These are phyloP conservation scores for Protobothrops flavoviridis DNA, from an alignment of 2,113 vertebrate species.

Conservation along the genomic window DNA sequence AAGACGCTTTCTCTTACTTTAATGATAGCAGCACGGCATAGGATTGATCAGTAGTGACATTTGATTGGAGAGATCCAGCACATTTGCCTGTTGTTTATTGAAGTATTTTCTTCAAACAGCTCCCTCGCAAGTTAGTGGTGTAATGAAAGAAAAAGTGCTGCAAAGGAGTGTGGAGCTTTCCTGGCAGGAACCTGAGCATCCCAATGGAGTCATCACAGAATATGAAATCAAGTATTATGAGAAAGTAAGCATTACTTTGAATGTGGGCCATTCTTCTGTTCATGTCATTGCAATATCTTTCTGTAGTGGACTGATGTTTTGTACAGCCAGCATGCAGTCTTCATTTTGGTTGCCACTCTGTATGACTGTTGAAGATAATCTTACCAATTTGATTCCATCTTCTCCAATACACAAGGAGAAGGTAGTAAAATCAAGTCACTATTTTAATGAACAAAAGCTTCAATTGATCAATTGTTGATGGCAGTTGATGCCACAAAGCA, in stretches of 20 bases:
- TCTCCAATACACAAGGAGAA: neutral
- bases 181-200: conserved; percentile 97
- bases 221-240: conserved; percentile 99
- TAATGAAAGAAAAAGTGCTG: conserved; percentile 93
- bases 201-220: conserved; percentile 98
- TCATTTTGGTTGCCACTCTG: neutral
- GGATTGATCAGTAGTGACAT: conserved; percentile 72
- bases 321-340: neutral
- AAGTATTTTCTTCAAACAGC: conserved; percentile 83
- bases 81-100: conserved; percentile 76
- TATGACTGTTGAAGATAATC: neutral
- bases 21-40: conserved; percentile 74
- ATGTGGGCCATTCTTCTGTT: conserved; percentile 31
- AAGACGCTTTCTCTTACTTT: conserved; percentile 75
- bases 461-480: neutral
- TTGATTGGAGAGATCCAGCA: conserved; percentile 69
- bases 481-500: neutral
- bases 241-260: conserved; percentile 83
- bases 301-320: conserved; percentile 8
- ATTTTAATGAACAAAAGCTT: neutral
- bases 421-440: too few species aligned
- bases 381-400: neutral
- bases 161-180: conserved; percentile 94
- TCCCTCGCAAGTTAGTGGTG: conserved; percentile 94
- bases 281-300: neutral